A percentile compares a stretch with the other conserved stretches of the same genome.
These are phyloP conservation scores for Abscondita cerata DNA, from an alignment of 2,888 invertebrate species.

Conservation along the genomic window DNA sequence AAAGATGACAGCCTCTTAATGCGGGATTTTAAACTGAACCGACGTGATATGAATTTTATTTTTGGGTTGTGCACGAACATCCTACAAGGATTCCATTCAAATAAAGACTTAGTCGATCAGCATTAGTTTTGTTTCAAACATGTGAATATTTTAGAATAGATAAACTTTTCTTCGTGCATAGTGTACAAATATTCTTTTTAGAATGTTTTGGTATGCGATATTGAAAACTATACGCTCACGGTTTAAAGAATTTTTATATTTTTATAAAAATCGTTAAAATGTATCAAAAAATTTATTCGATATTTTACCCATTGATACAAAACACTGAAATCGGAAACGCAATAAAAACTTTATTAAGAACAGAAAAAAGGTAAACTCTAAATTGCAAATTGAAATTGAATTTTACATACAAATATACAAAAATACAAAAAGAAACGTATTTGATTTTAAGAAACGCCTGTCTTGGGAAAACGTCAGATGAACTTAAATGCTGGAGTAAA, in stretches of 20 bases:
- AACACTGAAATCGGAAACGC: too few species aligned
- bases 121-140: slow-evolving; percentile 5
- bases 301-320: too few species aligned
- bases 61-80: background rate
- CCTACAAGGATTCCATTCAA: slow-evolving; percentile 1
- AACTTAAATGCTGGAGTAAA: too few species aligned
- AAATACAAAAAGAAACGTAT: slow-evolving; percentile 1
- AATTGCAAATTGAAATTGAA: slow-evolving; percentile 9
- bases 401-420: background rate
- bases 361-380: background rate
- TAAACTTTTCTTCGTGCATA: slow-evolving; percentile 3
- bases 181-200: background rate
- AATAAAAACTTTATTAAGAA: background rate
- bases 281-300: too few species aligned
- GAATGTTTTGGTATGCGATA: background rate
- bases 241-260: too few species aligned
- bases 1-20: slow-evolving; percentile 6
- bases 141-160: slow-evolving; percentile 10
- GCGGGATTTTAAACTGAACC: slow-evolving; percentile 10
- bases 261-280: too few species aligned
- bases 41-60: slow-evolving; percentile 18
- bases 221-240: slow-evolving; percentile 3
- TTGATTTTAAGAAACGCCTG: slow-evolving; percentile 2
- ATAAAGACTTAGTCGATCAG: slow-evolving; percentile 1
- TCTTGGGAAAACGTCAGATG: background rate